Conservation (phyloP, 2,888 invertebrate genomes). For the Andrena trimmerana region DNA sequence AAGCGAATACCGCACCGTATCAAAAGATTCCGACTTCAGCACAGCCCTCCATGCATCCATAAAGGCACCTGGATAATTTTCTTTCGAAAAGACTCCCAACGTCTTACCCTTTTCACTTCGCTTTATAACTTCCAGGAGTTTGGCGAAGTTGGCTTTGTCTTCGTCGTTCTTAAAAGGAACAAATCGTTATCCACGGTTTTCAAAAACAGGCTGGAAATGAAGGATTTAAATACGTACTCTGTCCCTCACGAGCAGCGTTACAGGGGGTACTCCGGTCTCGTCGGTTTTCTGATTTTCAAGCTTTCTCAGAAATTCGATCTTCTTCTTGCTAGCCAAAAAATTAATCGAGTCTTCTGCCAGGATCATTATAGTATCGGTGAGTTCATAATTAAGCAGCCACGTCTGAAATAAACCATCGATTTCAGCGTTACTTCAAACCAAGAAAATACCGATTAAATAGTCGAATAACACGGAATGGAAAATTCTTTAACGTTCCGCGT, state of each 20-base stretch:
- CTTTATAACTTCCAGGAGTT: conserved; percentile 92
- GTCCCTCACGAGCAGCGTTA: conserved; percentile 95
- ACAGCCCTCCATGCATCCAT: conserved; percentile 95
- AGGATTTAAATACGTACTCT: conserved; percentile 88
- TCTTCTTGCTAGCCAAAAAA: conserved; percentile 98
- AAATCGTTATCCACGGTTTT: not conserved
- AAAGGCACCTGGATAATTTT: conserved; percentile 97
- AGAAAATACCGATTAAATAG: not conserved
- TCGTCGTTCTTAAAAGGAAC: conserved; percentile 90
- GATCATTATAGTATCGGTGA: conserved; percentile 98
- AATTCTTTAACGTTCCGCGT: not conserved
- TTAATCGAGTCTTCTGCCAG: conserved; percentile 94
- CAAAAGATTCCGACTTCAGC: conserved; percentile 92
- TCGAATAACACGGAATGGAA: not conserved
- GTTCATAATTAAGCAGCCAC: conserved; percentile 98
- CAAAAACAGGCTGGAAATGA: not conserved
- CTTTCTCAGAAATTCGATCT: conserved; percentile 97
- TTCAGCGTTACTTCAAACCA: not conserved
- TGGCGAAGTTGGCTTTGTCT: conserved; percentile 92
- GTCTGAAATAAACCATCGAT: conserved; percentile 87
- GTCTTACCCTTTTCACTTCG: conserved; percentile 95
- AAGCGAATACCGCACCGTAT: conserved; percentile 86
- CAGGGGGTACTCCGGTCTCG: conserved; percentile 92
- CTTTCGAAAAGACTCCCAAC: conserved; percentile 96
- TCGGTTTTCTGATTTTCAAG: conserved; percentile 93